phyloP scores from a whole-genome alignment of 2,797 vertebrate species.

The Muscicapa comitata region DNA sequence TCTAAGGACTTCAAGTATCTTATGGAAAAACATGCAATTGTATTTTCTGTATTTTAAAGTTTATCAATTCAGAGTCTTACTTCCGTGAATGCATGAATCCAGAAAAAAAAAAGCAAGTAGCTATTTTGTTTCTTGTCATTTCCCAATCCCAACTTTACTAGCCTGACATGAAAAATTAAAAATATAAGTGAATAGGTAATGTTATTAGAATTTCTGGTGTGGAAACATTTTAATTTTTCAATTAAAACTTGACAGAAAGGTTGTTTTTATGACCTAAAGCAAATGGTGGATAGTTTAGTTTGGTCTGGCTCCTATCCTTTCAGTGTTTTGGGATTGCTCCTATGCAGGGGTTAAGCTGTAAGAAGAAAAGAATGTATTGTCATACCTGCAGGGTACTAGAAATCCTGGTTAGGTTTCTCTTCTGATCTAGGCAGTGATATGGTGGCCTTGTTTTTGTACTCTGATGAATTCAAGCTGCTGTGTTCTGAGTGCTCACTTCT shows the following conservation, averaged over 20 bases:
- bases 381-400: background rate
- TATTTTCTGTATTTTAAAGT: background rate
- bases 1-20: background rate
- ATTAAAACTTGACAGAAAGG: background rate
- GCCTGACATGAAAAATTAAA: background rate
- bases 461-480: slow-evolving; percentile 2
- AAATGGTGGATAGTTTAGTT: background rate
- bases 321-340: background rate
- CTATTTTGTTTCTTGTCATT: background rate
- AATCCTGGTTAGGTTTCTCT: background rate
- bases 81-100: background rate
- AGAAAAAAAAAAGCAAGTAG: background rate
- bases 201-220: background rate
- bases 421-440: background rate
- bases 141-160: background rate
- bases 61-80: background rate
- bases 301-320: background rate
- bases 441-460: background rate
- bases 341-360: background rate
- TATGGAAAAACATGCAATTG: background rate
- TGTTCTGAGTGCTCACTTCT: background rate
- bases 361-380: slow-evolving; percentile 20
- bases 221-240: background rate
- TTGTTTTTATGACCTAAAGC: background rate
- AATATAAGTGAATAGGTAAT: background rate